Conservation (phyloP, 2,797 vertebrate species). For the Rhadinocentrus ornatus region DNA sequence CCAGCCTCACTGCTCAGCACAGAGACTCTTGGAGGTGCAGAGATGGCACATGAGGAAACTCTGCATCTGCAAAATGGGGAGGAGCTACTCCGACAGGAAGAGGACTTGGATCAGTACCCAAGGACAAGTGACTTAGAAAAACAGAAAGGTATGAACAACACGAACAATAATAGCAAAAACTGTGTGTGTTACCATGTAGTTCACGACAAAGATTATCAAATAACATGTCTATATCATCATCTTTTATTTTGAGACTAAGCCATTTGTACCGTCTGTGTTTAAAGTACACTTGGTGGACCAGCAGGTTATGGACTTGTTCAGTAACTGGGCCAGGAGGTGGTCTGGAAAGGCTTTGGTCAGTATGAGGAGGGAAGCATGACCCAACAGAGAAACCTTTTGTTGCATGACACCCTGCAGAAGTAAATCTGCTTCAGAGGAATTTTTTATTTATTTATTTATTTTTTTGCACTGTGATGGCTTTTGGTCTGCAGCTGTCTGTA, state of each 20-base stretch:
- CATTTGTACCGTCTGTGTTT: conserved; percentile 54
- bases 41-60: conserved; percentile 43
- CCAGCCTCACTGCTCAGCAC: conserved; percentile 45
- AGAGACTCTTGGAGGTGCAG: conserved; percentile 62
- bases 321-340: conserved; percentile 70
- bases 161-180: background rate
- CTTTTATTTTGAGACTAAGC: conserved; percentile 20
- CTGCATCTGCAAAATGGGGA: conserved; percentile 26
- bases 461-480: conserved; percentile 40
- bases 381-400: conserved; percentile 40
- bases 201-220: conserved; percentile 3
- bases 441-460: background rate
- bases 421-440: conserved; percentile 66
- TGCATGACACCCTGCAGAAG: conserved; percentile 55
- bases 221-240: background rate
- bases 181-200: background rate
- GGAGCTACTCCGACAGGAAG: conserved; percentile 40
- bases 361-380: conserved; percentile 63
- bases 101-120: conserved; percentile 42
- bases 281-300: conserved; percentile 70
- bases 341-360: conserved; percentile 64
- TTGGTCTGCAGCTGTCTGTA: conserved; percentile 34
- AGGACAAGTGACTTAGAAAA: conserved; percentile 45
- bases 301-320: conserved; percentile 66
- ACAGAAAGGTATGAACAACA: conserved; percentile 66